phyloP scores from a whole-genome alignment of 2,113 vertebrate species.

The Pagrus major region DNA sequence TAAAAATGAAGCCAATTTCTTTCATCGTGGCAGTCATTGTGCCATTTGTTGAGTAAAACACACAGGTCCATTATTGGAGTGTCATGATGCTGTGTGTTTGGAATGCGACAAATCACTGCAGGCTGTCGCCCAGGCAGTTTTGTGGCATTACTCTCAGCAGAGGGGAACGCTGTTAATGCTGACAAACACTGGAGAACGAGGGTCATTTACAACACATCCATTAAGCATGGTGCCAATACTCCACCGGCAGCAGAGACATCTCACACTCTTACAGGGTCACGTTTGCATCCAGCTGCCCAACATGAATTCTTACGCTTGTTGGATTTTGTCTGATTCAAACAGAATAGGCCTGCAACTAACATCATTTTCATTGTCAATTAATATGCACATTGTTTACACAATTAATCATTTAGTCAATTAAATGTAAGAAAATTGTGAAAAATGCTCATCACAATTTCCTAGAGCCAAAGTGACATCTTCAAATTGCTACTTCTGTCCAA shows the following conservation, averaged over 20 bases:
- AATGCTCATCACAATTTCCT: no score
- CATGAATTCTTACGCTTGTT: constrained; percentile 20
- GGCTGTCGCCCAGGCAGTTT: constrained; percentile 65
- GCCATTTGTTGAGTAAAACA: constrained; percentile 85
- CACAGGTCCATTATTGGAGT: constrained; percentile 80
- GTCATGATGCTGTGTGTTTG: constrained; percentile 75
- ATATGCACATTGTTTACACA: no score
- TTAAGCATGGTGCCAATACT: constrained; percentile 84
- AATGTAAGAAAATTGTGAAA: no score
- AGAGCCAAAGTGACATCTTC: no score
- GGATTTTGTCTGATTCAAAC: not conserved
- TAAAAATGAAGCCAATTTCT: constrained; percentile 77
- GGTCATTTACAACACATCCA: constrained; percentile 84
- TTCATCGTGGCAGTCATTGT: constrained; percentile 70
- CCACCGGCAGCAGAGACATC: constrained; percentile 61
- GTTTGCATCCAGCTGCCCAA: constrained; percentile 42
- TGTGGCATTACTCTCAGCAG: constrained; percentile 81
- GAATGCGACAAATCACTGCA: constrained; percentile 80
- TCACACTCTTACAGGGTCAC: constrained; percentile 64
- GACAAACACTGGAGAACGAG: constrained; percentile 80
- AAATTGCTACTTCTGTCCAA: no score
- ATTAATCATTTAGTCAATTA: no score
- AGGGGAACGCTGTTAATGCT: constrained; percentile 77
- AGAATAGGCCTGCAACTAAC: no score
- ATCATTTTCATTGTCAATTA: no score